Evolutionary conservation across 1,140 invertebrate species (phyloP), one percentile per base, ranked within the genome.

Genomic region (Propsilocerus akamusi): DNA sequence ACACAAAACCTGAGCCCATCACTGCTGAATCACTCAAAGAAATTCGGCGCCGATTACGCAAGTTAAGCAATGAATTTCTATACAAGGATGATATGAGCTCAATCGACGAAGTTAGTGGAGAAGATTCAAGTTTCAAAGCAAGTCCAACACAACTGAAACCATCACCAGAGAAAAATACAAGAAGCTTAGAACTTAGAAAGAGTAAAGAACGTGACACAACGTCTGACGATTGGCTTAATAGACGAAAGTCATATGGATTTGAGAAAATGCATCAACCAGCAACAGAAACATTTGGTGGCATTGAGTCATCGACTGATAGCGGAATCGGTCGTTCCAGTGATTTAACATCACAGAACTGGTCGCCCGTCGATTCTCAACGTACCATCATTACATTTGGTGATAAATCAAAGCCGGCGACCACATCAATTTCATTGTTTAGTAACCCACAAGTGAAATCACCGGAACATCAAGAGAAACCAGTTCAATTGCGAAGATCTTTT

Each of bases 191-290:
- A 57, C 70, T 71, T 0, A 59, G 72, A 23, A 64, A 68, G 46
- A 53, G 54, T 26, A 60, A 59, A 2, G 58, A 58, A 10, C 55
- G 61, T 25, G 72, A 71, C 55, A 66, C 65, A 28, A 63, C 48
- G 28, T 59, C 63, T 7, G 64, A 76, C 51, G 78, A 80, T 52
- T 81, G 79, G 79, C 77, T 77, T 56, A 71, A 73, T 53, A 66
- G 79, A 53, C 66, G 80, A 53, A 81, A 81, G 62, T 81, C 79
- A 4, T 83, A 81, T 56, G 80, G 79, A 48, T 83, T 83, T 55
- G 80, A 83, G 63, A 74, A 78, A 53, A 76, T 80, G 53, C 67
- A 68, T 7, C 65, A 62, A 26, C 59, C 68, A 53, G 71, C 67
- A 50, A 68, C 68, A 51, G 68, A 68, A 28, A 60, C 68, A 46